Evolutionary conservation across 2,797 vertebrate species (phyloP), one percentile per base, ranked within the genome.

Genomic region (Telmatherina bonti): DNA sequence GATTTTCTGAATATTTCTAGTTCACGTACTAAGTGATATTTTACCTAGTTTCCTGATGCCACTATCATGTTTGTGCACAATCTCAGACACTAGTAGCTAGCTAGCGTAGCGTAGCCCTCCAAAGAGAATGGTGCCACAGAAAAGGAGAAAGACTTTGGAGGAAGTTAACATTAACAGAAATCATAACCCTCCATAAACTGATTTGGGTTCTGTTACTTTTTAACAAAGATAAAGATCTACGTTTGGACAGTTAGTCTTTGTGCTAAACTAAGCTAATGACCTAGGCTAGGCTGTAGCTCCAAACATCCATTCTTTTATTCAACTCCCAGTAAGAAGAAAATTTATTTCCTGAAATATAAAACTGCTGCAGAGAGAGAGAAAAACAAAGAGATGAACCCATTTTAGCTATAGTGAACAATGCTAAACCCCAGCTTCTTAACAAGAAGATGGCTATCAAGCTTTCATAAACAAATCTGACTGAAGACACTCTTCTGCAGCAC

Each of bases 161-260:
- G 6, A 4, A 16, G 18, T 18, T 16, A 12, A 43, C 18, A 18
- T 43, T 16, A 18, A 6, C 7, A 20, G 13, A 45, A 66, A 36
- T 43, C 52, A 24, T 31, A 24, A 33, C 30, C n/a, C 22, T 10
- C 22, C n/a, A 49, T 62, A 66, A 66, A 66, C 30, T 66, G 8
- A 56, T 66, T 24, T 55, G n/a, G 11, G 5, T 22, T 30, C 24
- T 29, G 8, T 47, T 20, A 31, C 8, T 18, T 18, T 3, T 26
- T 26, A 2, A 26, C 12, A 59, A 9, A 30, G 18, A 43, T 43
- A 16, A 51, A 10, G 5, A 52, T 7, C 2, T 16, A 52, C 57
- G 56, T 60, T 60, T 53, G 13, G 31, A 41, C 66, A 4, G 45
- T n/a, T 22, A 49, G 45, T 49, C n/a, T 22, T 49, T 49, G 1